phyloP scores from a whole-genome alignment of 2,113 vertebrate species.

The human (Homo sapiens) region GRCh38 chr11:33776001-33776500 shows the following conservation, averaged over 20 bases:
- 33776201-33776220: conserved; percentile 4
- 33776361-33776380: background rate
- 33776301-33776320: background rate
- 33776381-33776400: background rate
- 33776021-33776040: background rate
- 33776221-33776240: background rate
- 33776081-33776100: conserved; percentile 4
- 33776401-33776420: background rate
- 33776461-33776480: background rate
- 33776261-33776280: background rate
- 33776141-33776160: background rate
- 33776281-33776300: background rate
- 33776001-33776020: background rate
- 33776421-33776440: background rate
- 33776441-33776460: background rate
- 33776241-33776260: background rate
- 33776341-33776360: background rate
- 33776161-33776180: conserved; percentile 25
- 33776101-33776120: background rate
- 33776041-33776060: conserved; percentile 30
- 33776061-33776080: background rate
- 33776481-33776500: background rate
- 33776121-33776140: background rate
- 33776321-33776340: background rate
- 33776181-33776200: background rate